Percentiles rank a stretch among this genome's conserved stretches.
These are phyloP conservation scores for Baccha elongata DNA, from an alignment of 2,888 invertebrate genomes.

Conservation along the genomic window DNA sequence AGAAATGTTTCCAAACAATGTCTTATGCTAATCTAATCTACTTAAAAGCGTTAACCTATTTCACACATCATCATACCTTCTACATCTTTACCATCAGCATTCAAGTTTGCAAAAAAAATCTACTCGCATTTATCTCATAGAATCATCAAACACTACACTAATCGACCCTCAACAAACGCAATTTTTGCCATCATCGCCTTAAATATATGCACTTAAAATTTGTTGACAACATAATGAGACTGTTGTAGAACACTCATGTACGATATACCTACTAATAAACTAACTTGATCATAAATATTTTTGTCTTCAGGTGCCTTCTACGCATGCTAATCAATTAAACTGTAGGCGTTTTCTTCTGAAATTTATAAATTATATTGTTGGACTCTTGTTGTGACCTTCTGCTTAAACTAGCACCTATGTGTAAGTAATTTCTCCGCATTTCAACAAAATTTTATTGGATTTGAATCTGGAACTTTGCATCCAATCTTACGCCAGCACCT, in stretches of 20 bases:
- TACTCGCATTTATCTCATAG: not conserved
- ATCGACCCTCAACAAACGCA: not conserved
- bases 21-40: not conserved
- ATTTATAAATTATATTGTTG: constrained; percentile 58
- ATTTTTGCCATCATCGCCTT: constrained; percentile 24
- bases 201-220: constrained; percentile 30
- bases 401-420: not conserved
- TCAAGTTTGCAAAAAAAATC: not conserved
- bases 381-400: constrained; percentile 2
- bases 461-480: constrained; percentile 43
- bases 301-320: constrained; percentile 20
- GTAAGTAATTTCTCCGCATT: not conserved
- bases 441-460: constrained; percentile 36
- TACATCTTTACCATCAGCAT: not conserved
- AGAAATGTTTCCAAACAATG: constrained; percentile 6
- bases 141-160: constrained; percentile 15
- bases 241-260: constrained; percentile 63
- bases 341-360: constrained; percentile 61
- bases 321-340: constrained; percentile 67
- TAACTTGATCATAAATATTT: constrained; percentile 48
- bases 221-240: constrained; percentile 67
- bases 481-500: not conserved
- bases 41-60: constrained; percentile 33
- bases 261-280: constrained; percentile 42
- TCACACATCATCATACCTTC: constrained; percentile 26